Evolutionary conservation across 2,888 invertebrate species (phyloP).

Genomic region (Oxytorus armatus): DNA sequence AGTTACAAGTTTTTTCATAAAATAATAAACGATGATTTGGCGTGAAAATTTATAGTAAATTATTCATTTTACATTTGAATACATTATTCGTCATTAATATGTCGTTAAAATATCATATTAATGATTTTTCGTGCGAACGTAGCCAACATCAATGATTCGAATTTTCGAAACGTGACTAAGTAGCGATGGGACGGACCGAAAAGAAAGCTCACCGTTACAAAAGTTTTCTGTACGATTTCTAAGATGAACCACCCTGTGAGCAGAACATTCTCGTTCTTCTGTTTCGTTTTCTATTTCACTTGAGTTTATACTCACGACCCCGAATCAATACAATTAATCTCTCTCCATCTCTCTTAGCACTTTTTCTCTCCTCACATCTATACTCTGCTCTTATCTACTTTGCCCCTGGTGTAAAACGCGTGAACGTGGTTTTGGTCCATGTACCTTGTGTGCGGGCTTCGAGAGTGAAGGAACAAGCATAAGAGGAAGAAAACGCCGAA

Average conservation of each 20-base stretch:
- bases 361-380: constrained; percentile 1
- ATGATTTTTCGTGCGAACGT: too few relatives aligned
- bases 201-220: background rate
- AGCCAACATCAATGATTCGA: too few relatives aligned
- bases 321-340: constrained; percentile 15
- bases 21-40: too few relatives aligned
- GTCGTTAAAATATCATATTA: too few relatives aligned
- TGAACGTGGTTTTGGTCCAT: constrained; percentile 17
- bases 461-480: constrained; percentile 35
- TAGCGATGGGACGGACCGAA: background rate
- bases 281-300: constrained; percentile 5
- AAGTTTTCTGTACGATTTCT: background rate
- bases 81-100: too few relatives aligned
- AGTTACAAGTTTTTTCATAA: too few relatives aligned
- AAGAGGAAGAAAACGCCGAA: constrained; percentile 46
- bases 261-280: background rate
- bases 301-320: constrained; percentile 9
- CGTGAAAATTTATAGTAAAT: too few relatives aligned
- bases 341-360: background rate
- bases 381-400: constrained; percentile 30
- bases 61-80: too few relatives aligned
- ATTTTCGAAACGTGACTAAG: too few relatives aligned
- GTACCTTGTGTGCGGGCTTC: constrained; percentile 26
- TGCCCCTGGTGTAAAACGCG: constrained; percentile 15
- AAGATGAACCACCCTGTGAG: background rate